Percentiles rank a stretch among this genome's conserved stretches.
phyloP scores from a whole-genome alignment of 2,797 vertebrate genomes.

The Melanotaenia trifasciata region DNA sequence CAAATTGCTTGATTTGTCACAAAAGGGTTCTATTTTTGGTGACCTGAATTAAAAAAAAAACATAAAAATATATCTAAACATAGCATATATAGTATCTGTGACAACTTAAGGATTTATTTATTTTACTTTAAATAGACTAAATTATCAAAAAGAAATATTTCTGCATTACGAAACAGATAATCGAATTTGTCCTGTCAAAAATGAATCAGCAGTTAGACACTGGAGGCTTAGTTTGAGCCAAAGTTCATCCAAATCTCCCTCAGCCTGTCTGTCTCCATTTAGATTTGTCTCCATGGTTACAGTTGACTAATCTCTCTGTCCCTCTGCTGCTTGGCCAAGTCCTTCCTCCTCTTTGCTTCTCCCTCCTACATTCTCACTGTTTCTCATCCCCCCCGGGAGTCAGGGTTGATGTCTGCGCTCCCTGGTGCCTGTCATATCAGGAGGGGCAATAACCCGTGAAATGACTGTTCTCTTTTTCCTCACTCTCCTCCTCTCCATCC shows the following conservation, averaged over 20 bases:
- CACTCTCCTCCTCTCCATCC: conserved; percentile 52
- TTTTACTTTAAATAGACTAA: not conserved
- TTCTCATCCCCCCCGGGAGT: conserved; percentile 37
- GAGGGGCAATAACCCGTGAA: conserved; percentile 80
- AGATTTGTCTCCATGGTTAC: conserved; percentile 29
- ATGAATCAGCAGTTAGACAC: not conserved
- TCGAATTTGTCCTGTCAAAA: not conserved
- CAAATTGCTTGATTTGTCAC: conserved; percentile 6
- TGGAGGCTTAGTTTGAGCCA: conserved; percentile 13
- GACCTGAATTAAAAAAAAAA: not conserved
- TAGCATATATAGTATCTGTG: not conserved
- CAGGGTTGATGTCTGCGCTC: conserved; percentile 63
- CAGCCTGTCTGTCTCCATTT: conserved; percentile 37
- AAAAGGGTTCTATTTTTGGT: not conserved
- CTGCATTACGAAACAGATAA: not conserved
- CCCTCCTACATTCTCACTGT: conserved; percentile 27
- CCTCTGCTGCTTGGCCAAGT: conserved; percentile 31
- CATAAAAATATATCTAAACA: not conserved
- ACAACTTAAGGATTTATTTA: not conserved
- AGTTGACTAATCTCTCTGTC: conserved; percentile 36
- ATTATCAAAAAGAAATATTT: not conserved
- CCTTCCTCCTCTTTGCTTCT: conserved; percentile 32
- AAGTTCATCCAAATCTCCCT: conserved; percentile 24
- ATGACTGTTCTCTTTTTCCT: conserved; percentile 74
- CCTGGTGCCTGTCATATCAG: conserved; percentile 77